A percentile compares a stretch with the other conserved stretches of the same genome.
Evolutionary conservation across 37 sponge, comb jelly and placozoan species (phyloP).

Genomic region (Diacarnus erythraeanus): DNA sequence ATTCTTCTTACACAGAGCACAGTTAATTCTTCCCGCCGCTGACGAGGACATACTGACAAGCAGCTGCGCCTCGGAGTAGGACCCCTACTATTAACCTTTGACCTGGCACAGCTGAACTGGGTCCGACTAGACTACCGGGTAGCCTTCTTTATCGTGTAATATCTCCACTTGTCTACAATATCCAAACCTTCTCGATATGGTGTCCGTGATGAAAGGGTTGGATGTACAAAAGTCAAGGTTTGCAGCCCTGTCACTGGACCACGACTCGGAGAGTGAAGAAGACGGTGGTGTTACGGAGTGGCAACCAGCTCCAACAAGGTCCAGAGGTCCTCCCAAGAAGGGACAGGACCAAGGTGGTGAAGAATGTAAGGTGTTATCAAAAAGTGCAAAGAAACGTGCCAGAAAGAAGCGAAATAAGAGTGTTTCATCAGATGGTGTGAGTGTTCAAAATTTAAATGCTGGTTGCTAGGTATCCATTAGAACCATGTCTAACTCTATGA

Average conservation of each 20-base stretch:
- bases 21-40: no score
- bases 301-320: background rate
- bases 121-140: no score
- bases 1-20: background rate
- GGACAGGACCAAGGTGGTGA: background rate
- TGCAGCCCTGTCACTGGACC: conserved; percentile 21
- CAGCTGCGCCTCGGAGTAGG: no score
- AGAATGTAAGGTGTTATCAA: conserved; percentile 12
- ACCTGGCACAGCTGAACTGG: no score
- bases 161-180: no score
- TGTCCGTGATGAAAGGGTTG: background rate
- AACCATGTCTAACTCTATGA: no score
- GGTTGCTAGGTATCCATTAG: no score
- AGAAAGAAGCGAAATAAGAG: conserved; percentile 43
- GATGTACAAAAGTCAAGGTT: conserved; percentile 31
- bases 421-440: background rate
- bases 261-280: conserved; percentile 17
- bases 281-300: conserved; percentile 23
- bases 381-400: conserved; percentile 57
- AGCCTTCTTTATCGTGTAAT: no score
- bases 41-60: no score
- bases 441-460: no score
- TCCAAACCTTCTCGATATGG: background rate
- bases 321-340: conserved; percentile 8
- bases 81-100: no score